phyloP scores from a whole-genome alignment of 2,888 invertebrate genomes.

The Calliopum simillimum region DNA sequence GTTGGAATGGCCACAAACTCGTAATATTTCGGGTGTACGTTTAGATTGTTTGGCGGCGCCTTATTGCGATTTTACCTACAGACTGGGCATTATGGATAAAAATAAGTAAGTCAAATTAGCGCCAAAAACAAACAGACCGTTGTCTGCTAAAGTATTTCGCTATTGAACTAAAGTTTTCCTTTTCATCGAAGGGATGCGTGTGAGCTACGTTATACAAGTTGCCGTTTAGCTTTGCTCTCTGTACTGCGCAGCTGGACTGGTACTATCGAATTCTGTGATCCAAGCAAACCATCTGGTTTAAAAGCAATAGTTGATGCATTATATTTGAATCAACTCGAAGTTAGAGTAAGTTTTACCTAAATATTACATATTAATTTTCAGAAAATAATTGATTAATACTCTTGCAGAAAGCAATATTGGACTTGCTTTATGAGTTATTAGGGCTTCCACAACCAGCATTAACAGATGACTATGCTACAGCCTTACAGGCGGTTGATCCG shows the following conservation, averaged over 20 bases:
- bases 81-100: constrained; percentile 78
- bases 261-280: constrained; percentile 87
- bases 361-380: neutral
- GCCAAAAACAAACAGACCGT: neutral
- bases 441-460: constrained; percentile 89
- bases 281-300: constrained; percentile 79
- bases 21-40: constrained; percentile 81
- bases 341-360: constrained; percentile 76
- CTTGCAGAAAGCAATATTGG: constrained; percentile 88
- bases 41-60: constrained; percentile 91
- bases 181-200: constrained; percentile 73
- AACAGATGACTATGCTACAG: constrained; percentile 92
- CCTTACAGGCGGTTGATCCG: constrained; percentile 89
- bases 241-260: constrained; percentile 94
- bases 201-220: constrained; percentile 86
- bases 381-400: neutral
- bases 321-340: constrained; percentile 88
- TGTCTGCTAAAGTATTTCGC: neutral
- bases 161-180: neutral
- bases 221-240: constrained; percentile 84
- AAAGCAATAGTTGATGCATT: constrained; percentile 83
- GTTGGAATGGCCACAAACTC: constrained; percentile 84
- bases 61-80: constrained; percentile 90
- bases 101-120: constrained; percentile 71
- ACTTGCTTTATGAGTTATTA: constrained; percentile 90